Evolutionary conservation across 2,113 vertebrate genomes (phyloP).

Genomic region (Mobula birostris): DNA sequence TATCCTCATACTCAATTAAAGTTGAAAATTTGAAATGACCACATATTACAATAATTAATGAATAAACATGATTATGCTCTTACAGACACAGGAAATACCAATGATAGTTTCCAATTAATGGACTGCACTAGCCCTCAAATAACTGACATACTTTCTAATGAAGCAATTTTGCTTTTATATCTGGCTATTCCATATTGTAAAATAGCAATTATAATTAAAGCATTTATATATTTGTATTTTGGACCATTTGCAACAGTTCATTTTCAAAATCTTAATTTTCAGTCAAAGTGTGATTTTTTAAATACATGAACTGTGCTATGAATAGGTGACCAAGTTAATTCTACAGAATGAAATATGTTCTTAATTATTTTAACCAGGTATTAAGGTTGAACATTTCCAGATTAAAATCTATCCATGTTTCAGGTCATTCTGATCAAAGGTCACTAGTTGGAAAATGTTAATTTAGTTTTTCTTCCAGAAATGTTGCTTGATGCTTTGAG

Average conservation of each 20-base stretch:
- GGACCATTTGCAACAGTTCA: background rate
- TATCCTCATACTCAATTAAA: constrained; percentile 47
- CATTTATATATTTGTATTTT: background rate
- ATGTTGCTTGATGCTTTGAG: too few species aligned
- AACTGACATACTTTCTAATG: background rate
- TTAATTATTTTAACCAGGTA: background rate
- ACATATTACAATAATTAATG: constrained; percentile 43
- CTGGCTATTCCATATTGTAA: background rate
- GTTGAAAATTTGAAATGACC: constrained; percentile 36
- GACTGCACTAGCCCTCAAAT: background rate
- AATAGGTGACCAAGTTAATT: background rate
- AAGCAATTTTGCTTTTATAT: background rate
- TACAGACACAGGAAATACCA: constrained; percentile 53
- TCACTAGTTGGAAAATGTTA: too few species aligned
- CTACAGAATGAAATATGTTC: background rate
- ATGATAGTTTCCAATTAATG: constrained; percentile 37
- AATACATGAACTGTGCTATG: background rate
- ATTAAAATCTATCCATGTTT: background rate
- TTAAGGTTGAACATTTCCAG: background rate
- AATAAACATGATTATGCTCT: constrained; percentile 51
- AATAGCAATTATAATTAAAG: background rate
- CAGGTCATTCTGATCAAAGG: too few species aligned
- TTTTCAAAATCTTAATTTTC: background rate
- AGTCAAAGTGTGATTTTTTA: background rate
- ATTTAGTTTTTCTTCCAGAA: too few species aligned